A percentile compares a stretch with the other conserved stretches of the same genome.
These are phyloP conservation scores for Eupithecia abbreviata DNA, from an alignment of 2,888 invertebrate species.

Conservation along the genomic window DNA sequence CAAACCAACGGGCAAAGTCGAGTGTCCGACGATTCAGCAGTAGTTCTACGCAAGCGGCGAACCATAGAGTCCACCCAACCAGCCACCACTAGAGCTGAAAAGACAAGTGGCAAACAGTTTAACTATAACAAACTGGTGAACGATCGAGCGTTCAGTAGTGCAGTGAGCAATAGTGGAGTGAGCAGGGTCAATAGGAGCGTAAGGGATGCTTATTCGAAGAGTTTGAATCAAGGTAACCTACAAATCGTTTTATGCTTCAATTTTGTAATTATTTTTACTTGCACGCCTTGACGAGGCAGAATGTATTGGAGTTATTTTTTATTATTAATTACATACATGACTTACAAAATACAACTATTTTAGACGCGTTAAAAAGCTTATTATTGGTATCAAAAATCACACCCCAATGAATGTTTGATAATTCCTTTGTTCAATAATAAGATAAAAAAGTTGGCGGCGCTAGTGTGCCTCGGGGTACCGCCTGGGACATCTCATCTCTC, in stretches of 20 bases:
- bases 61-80: constrained; percentile 78
- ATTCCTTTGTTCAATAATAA: too few species aligned
- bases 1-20: constrained; percentile 50
- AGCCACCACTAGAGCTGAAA: constrained; percentile 66
- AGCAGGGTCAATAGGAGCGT: constrained; percentile 54
- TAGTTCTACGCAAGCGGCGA: constrained; percentile 69
- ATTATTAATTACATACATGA: too few species aligned
- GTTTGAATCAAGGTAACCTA: constrained; percentile 66
- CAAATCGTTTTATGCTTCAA: neutral
- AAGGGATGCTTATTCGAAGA: constrained; percentile 67
- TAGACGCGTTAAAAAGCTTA: too few species aligned
- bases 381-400: too few species aligned
- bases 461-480: too few species aligned
- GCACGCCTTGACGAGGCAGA: too few species aligned
- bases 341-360: too few species aligned
- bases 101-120: constrained; percentile 86
- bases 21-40: constrained; percentile 58
- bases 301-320: too few species aligned
- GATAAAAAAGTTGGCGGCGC: too few species aligned
- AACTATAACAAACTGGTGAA: constrained; percentile 93
- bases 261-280: neutral
- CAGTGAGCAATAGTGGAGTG: constrained; percentile 35
- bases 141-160: constrained; percentile 73
- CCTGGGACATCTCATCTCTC: too few species aligned
- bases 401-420: too few species aligned